These are phyloP conservation scores for Heliconius charithonia DNA, from an alignment of 2,888 invertebrate genomes.

Conservation along the genomic window DNA sequence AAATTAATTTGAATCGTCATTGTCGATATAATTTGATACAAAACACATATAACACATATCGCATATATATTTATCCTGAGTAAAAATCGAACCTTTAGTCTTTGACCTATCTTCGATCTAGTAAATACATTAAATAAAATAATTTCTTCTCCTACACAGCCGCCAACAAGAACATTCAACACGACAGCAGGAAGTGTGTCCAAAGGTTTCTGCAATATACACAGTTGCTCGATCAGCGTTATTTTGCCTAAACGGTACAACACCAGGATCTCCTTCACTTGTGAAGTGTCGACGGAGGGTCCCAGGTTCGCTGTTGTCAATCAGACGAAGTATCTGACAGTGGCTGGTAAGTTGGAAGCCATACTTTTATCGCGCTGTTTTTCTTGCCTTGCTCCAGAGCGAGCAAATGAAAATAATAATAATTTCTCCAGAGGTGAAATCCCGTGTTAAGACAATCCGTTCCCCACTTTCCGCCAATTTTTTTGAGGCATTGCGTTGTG, in stretches of 20 bases:
- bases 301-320: constrained; percentile 78
- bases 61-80: background rate
- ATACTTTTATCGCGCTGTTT: background rate
- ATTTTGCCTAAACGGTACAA: constrained; percentile 68
- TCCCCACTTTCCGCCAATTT: background rate
- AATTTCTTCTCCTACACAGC: constrained; percentile 54
- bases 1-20: too few relatives aligned
- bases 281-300: constrained; percentile 77
- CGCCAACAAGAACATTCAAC: constrained; percentile 73
- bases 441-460: too few relatives aligned
- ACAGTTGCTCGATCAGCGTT: constrained; percentile 71
- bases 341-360: constrained; percentile 63
- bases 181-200: constrained; percentile 64
- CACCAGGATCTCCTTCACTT: constrained; percentile 69
- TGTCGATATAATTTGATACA: too few relatives aligned
- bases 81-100: too few relatives aligned
- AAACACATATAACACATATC: too few relatives aligned
- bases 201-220: constrained; percentile 63
- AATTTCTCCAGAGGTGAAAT: too few relatives aligned
- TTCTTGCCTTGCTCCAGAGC: too few relatives aligned
- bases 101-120: too few relatives aligned
- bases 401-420: too few relatives aligned
- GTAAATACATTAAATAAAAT: background rate
- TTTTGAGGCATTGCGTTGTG: background rate
- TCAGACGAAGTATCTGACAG: constrained; percentile 74